phyloP scores from a whole-genome alignment of 2,113 vertebrate species.

The Xyrauchen texanus region DNA sequence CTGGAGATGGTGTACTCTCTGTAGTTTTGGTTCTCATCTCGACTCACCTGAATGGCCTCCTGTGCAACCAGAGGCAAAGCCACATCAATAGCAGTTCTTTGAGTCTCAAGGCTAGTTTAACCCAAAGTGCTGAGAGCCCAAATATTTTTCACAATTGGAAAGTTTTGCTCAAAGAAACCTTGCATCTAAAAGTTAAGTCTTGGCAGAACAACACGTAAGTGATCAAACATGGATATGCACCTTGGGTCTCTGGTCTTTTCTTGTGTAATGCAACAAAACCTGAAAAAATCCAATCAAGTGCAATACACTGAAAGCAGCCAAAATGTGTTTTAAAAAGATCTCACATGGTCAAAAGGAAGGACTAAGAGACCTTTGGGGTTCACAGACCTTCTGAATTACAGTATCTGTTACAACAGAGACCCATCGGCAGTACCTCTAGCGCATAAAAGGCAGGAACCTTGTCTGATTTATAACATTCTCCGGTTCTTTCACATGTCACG shows the following conservation, averaged over 20 bases:
- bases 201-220: too few species aligned
- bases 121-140: too few species aligned
- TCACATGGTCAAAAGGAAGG: neutral
- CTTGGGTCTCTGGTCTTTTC: neutral
- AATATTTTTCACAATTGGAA: too few species aligned
- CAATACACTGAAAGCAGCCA: neutral
- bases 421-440: slow-evolving; percentile 7
- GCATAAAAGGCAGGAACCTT: slow-evolving; percentile 41
- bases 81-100: too few species aligned
- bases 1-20: slow-evolving; percentile 73
- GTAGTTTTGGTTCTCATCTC: slow-evolving; percentile 75
- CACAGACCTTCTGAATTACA: neutral
- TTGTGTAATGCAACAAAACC: too few species aligned
- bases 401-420: slow-evolving; percentile 11
- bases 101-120: too few species aligned
- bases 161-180: too few species aligned
- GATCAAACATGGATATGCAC: neutral
- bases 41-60: slow-evolving; percentile 76
- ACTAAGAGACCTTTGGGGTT: slow-evolving; percentile 16
- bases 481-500: slow-evolving; percentile 17
- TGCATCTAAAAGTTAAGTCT: too few species aligned
- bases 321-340: neutral
- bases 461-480: slow-evolving; percentile 48
- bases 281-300: neutral
- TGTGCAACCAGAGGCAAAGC: slow-evolving; percentile 53